Evolutionary conservation across 2,888 invertebrate species (phyloP).

Genomic region (Caenorhabditis wallacei): DNA sequence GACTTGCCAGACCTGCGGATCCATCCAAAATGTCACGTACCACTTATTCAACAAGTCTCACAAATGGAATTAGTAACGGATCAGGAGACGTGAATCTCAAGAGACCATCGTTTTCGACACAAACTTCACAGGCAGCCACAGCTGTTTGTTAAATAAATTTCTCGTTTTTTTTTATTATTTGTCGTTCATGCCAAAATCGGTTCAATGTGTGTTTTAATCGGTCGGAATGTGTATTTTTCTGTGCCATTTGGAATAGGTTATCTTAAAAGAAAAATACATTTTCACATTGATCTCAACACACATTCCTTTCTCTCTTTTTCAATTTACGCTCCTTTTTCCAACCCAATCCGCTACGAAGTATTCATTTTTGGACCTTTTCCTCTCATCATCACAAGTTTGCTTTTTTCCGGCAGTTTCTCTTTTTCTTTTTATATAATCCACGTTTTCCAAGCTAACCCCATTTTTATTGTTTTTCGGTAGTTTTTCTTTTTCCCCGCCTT

Average conservation of each 20-base stretch:
- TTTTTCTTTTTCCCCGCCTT: not conserved
- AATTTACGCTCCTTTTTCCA: constrained; percentile 11
- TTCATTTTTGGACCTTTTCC: constrained; percentile 17
- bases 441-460: constrained; percentile 18
- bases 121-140: constrained; percentile 50
- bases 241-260: not conserved
- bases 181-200: constrained; percentile 48
- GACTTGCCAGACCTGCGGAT: constrained; percentile 81
- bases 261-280: not conserved
- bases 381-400: constrained; percentile 33
- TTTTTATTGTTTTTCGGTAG: constrained; percentile 19
- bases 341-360: constrained; percentile 56
- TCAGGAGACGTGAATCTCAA: constrained; percentile 13
- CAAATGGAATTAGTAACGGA: not conserved
- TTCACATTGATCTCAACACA: constrained; percentile 39
- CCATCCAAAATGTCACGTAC: constrained; percentile 73
- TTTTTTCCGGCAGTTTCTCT: constrained; percentile 21
- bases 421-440: not conserved
- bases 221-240: constrained; percentile 12
- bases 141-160: constrained; percentile 53
- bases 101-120: constrained; percentile 61
- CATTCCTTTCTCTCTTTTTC: constrained; percentile 20
- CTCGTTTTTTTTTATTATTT: constrained; percentile 3
- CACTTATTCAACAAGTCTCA: not conserved
- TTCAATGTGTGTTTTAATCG: constrained; percentile 48